Conservation (phyloP, 2,888 invertebrate species). For the Aphodius sticticus region DNA sequence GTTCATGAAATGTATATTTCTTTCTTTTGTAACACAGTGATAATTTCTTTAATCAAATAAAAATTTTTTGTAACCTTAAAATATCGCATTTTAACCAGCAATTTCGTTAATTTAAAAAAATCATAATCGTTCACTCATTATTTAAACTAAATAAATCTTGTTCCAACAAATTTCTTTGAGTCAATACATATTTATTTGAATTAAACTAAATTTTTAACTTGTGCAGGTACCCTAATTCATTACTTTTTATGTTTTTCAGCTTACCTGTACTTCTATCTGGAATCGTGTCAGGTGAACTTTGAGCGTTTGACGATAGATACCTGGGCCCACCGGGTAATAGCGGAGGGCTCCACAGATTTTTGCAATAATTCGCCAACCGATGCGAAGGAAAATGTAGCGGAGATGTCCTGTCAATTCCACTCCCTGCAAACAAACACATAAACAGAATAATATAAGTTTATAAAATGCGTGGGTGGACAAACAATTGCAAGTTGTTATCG, state of each 20-base stretch:
- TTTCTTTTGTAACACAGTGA: too few species aligned
- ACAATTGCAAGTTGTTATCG: background rate
- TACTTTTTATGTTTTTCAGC: background rate
- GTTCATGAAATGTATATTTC: too few species aligned
- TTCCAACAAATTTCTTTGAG: too few species aligned
- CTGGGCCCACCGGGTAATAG: conserved; percentile 52
- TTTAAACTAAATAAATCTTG: too few species aligned
- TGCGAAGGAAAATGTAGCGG: conserved; percentile 53
- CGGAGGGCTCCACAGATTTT: conserved; percentile 57
- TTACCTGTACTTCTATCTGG: background rate
- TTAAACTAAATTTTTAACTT: too few species aligned
- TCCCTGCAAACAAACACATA: conserved; percentile 40
- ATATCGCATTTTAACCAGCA: too few species aligned
- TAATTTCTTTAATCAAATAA: too few species aligned
- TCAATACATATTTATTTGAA: too few species aligned
- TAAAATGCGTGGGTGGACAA: background rate
- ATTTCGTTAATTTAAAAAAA: too few species aligned
- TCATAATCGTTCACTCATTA: too few species aligned
- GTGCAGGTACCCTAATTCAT: too few species aligned
- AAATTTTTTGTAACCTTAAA: too few species aligned
- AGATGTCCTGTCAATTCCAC: conserved; percentile 46
- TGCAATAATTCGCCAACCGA: conserved; percentile 57
- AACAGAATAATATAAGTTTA: conserved; percentile 18
- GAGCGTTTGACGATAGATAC: conserved; percentile 51
- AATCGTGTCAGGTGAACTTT: background rate